Conservation (phyloP, 2,888 invertebrate genomes). For the Agrilus cyanescens region DNA sequence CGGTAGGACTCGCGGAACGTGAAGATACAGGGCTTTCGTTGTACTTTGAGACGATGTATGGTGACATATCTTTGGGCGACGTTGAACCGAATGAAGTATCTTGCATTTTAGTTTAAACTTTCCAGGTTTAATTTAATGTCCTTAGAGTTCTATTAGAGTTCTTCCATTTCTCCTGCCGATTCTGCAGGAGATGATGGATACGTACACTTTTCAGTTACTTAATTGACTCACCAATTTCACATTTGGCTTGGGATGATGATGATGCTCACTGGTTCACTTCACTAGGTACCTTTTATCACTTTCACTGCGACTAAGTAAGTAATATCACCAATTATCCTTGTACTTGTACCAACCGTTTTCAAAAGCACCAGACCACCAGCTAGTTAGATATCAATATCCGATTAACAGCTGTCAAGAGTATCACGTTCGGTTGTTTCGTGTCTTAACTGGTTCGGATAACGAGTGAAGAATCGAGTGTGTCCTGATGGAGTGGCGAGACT, state of each 20-base stretch:
- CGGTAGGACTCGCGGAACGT: conserved; percentile 37
- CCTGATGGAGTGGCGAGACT: conserved; percentile 22
- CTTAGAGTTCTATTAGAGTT: neutral
- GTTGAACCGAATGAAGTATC: conserved; percentile 29
- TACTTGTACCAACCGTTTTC: no score
- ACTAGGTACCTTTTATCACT: no score
- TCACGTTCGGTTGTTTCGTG: conserved; percentile 12
- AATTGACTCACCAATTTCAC: no score
- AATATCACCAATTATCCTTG: no score
- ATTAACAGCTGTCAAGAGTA: neutral
- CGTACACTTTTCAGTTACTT: no score
- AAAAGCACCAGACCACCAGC: no score
- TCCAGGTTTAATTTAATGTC: neutral
- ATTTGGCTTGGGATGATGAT: no score
- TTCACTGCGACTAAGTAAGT: no score
- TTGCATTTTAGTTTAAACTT: conserved; percentile 28
- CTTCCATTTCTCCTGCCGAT: no score
- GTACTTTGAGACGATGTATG: conserved; percentile 31
- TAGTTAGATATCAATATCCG: no score
- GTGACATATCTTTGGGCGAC: conserved; percentile 29
- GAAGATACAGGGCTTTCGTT: conserved; percentile 32
- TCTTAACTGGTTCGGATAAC: conserved; percentile 31
- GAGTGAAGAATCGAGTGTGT: conserved; percentile 31
- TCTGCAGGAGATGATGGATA: no score
- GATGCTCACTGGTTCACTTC: no score